Base-by-base conservation (phyloP, 2,888 invertebrate species). In the Thyatira batis region DNA sequence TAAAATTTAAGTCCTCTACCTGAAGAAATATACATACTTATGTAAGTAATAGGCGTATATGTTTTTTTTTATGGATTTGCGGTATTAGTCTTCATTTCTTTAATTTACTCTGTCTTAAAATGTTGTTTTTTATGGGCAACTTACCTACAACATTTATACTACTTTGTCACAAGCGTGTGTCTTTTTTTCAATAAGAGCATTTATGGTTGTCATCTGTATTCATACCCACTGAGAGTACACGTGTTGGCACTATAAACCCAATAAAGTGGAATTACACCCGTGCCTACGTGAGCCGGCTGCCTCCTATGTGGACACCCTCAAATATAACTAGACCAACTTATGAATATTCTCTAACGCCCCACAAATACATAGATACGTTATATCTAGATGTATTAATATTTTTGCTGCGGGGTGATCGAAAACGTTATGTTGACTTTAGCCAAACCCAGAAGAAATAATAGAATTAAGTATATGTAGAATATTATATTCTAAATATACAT, bases 241-340 rank as follows among this genome's bases (percentile, higher is more conserved):
- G 73, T 78, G 79, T 80, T 69, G 71, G 71, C 71, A 69, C 73
- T 76, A 75, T 69, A 71, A 71, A 76, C 75, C 70, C 76, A 78
- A 83, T 82, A 80, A 80, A 73, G 68, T 74, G 70, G 69, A 76
- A 82, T 80, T 80, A 78, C 72, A 67, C 60, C 53, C 58, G 58
- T 59, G 64, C 67, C 71, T 74, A 69, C 76, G 75, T 64, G 74
- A 66, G 61, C 59, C 59, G 61, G 63, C 65, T 65, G 62, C 60
- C 58, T 57, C 61, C 55, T 60, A 61, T 64, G 58, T 55, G 57
- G 60, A 63, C 61, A 65, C 63, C 62, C 57, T 55, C 51, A 49
- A 67, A 67, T 56, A 60, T 66, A 60, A 60, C 62, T 59, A 60
- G 58, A 61, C 61, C 62, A 65, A 67, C 71, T 69, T 73, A 75